Base-by-base conservation (phyloP, 2,797 vertebrate genomes). In the Meriones psammophilus region DNA sequence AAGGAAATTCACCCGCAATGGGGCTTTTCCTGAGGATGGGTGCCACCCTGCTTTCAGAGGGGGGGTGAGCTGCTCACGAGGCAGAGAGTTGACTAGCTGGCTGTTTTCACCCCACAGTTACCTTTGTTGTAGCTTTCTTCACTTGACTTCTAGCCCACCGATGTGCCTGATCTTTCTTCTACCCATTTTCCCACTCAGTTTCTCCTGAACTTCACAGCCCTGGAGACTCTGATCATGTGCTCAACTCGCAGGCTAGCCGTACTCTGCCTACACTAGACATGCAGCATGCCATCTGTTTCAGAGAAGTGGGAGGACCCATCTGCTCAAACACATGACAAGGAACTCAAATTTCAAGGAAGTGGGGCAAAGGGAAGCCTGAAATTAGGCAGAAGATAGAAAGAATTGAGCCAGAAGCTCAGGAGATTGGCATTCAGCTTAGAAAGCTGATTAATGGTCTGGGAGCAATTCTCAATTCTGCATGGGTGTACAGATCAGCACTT, bases 251-350 rank as follows among this genome's bases (percentile, higher is more conserved):
- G 94, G 91, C 74, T 97, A 96, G 92, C 62, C 60, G 76, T 94
- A 89, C 42, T 64, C 88, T 93, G 96, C 94, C 94, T 96, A 96
- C 97, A 96, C 92, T 92, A 94, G 94, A 92, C 94, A 77, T 10
- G 36, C 39, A 97, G 36, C 68, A 83, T 5, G 39, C 92, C 93
- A 96, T 97, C 97, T 97, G 96, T 91, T 93, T 94, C 71, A 56
- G 15, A 78, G 39, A 90, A 96, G 97, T 97, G 56, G 97, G 97
- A 96, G 94, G 79, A 94, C 74, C 97, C 97, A 98, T 97, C 96
- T 98, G 96, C 95, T 98, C 93, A 69, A 66, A 95, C 74, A 92
- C 96, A 95, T 62, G 93, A 96, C 66, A 83, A 79, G 68, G 76
- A 96, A 94, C 54, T 91, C 85, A 93, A 78, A 94, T 69, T 64